These are phyloP conservation scores for Botia kubotai DNA, from an alignment of 2,797 vertebrate species.

Conservation along the genomic window DNA sequence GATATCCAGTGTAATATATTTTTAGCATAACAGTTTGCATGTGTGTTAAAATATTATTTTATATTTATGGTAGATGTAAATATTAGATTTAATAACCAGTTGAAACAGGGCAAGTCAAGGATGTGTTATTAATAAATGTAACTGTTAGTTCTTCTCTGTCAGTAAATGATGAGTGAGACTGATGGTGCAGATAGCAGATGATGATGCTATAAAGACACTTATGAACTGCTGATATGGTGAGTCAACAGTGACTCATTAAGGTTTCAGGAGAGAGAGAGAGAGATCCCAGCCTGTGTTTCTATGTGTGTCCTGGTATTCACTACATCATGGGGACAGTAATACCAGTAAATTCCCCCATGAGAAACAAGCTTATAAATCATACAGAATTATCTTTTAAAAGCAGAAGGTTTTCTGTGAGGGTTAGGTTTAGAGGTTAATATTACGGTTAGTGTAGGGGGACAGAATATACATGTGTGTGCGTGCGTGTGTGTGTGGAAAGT, in stretches of 20 bases:
- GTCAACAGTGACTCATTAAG: conserved; percentile 22
- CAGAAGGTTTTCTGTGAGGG: no score
- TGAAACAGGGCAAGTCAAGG: background rate
- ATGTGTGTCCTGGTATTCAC: background rate
- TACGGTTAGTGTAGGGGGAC: no score
- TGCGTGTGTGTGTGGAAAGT: no score
- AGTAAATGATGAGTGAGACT: background rate
- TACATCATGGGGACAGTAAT: background rate
- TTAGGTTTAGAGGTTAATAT: no score
- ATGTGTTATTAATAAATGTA: background rate
- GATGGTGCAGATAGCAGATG: background rate
- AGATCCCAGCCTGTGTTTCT: no score
- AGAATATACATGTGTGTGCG: no score
- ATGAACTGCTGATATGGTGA: background rate
- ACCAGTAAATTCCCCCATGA: no score
- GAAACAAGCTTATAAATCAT: no score
- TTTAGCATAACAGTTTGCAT: background rate
- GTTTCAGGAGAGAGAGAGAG: background rate
- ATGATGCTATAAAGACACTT: background rate
- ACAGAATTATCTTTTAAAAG: no score
- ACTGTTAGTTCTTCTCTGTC: no score
- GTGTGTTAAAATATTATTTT: conserved; percentile 1
- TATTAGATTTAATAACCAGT: background rate
- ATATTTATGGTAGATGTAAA: no score
- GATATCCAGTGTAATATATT: no score